These are phyloP conservation scores for Holacanthus passer DNA, from an alignment of 2,113 vertebrate species.

Conservation along the genomic window DNA sequence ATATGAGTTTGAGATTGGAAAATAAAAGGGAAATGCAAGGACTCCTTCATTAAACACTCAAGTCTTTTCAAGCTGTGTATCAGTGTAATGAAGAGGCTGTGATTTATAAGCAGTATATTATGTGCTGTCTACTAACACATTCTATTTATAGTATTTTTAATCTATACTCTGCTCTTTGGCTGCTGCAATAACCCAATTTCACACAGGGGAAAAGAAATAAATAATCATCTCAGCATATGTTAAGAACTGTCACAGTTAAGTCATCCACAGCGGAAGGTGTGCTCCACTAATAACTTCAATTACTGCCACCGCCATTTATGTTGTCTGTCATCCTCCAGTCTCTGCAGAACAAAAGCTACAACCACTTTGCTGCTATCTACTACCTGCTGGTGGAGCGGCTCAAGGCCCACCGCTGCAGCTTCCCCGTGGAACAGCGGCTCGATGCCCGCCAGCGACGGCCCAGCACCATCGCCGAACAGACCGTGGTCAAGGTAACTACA, in stretches of 20 bases:
- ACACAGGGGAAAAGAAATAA: constrained; percentile 25
- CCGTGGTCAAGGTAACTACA: constrained; percentile 91
- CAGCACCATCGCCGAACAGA: constrained; percentile 95
- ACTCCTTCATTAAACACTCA: neutral
- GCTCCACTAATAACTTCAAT: constrained; percentile 20
- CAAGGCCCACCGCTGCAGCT: constrained; percentile 96
- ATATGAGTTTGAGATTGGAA: neutral
- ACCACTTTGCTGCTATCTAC: constrained; percentile 99
- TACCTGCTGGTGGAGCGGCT: constrained; percentile 97
- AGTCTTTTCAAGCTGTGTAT: neutral
- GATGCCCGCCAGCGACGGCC: constrained; percentile 94
- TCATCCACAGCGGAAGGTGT: constrained; percentile 16
- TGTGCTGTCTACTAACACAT: neutral
- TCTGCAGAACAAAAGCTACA: constrained; percentile 98
- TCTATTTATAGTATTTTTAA: constrained; percentile 10
- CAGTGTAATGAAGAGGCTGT: neutral
- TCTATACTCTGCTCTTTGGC: neutral
- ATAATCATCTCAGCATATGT: constrained; percentile 24
- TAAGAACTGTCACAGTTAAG: constrained; percentile 28
- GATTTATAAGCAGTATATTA: constrained; percentile 11
- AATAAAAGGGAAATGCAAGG: neutral
- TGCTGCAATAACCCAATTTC: constrained; percentile 38
- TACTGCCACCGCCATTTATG: neutral
- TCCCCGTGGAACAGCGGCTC: constrained; percentile 94
- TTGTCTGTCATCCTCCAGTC: constrained; percentile 85